These are phyloP conservation scores for Cochlearius cochlearius DNA, from an alignment of 2,113 vertebrate species.

Conservation along the genomic window DNA sequence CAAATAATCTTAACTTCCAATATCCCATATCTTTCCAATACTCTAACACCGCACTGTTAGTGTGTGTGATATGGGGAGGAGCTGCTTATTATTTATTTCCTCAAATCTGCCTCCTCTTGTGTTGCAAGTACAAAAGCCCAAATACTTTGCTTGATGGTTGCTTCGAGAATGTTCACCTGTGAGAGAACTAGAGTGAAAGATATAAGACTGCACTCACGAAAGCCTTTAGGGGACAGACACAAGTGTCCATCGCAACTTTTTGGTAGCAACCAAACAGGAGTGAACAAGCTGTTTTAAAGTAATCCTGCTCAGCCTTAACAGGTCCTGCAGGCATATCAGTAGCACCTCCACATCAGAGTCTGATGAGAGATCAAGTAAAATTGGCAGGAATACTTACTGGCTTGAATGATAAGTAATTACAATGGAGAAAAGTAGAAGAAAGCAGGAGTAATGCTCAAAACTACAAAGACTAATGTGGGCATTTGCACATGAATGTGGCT, in stretches of 20 bases:
- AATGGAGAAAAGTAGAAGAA: background rate
- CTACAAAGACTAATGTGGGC: background rate
- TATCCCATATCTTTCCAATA: background rate
- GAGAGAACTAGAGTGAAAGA: background rate
- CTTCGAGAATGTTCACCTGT: background rate
- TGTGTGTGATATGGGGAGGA: background rate
- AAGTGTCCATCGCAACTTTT: background rate
- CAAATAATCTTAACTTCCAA: background rate
- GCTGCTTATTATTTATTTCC: background rate
- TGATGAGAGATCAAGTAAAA: background rate
- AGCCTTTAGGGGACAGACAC: background rate
- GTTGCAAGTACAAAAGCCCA: background rate
- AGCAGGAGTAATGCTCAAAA: background rate
- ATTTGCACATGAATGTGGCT: background rate
- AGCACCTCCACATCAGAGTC: background rate
- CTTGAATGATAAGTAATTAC: conserved; percentile 1
- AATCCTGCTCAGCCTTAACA: background rate
- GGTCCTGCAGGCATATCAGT: background rate
- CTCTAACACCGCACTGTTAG: background rate
- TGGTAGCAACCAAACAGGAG: background rate
- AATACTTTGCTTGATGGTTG: background rate
- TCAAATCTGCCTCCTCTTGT: background rate
- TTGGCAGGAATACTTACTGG: background rate
- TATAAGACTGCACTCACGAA: background rate
- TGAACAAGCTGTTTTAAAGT: background rate